Evolutionary conservation across 2,113 vertebrate species (phyloP), one percentile per base, ranked within the genome.

Genomic region (Dolichallabes microphthalmus): DNA sequence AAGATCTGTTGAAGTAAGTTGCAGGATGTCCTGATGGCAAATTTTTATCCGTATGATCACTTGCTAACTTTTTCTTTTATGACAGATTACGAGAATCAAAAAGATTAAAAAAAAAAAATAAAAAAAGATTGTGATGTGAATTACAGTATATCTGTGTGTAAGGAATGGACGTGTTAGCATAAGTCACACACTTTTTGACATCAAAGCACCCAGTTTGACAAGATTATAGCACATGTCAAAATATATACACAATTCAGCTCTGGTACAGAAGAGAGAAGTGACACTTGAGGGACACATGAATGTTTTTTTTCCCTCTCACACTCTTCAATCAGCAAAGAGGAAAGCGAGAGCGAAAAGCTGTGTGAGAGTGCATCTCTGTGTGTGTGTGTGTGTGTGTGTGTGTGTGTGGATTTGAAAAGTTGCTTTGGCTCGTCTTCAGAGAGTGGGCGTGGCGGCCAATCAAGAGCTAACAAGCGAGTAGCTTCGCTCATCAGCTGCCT

Each of bases 381-480:
- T 45, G 45, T 10, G 61, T 63, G 75, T 53, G 17, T 2, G 39
- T 76, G 27, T 82, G 82, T 85, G 87, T 86, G 78, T 88, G 85
- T 78, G 82, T 86, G n/a, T n/a, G n/a, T 35, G 82, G 74, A 63
- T 85, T 73, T 55, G 79, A 88, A 82, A 86, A 87, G 79, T 82
- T 81, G 55, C 74, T 74, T 85, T 75, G 79, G 82, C 84, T 68
- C 60, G 22, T 7, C 68, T 78, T 88, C 80, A 73, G 84, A 69
- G 35, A 39, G 87, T 75, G 64, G 87, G 87, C 82, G 89, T 88
- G 80, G 35, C 50, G 39, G 75, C 85, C 85, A 88, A 88, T 88
- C 89, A 80, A 35, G 85, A 69, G 80, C 85, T 88, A 89, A 89
- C 87, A 77, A 87, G 82, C 80, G 55, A 52, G 74, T 85, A 39